Conservation (phyloP, 2,888 invertebrate species). For the Troglohyphantes excavatus region DNA sequence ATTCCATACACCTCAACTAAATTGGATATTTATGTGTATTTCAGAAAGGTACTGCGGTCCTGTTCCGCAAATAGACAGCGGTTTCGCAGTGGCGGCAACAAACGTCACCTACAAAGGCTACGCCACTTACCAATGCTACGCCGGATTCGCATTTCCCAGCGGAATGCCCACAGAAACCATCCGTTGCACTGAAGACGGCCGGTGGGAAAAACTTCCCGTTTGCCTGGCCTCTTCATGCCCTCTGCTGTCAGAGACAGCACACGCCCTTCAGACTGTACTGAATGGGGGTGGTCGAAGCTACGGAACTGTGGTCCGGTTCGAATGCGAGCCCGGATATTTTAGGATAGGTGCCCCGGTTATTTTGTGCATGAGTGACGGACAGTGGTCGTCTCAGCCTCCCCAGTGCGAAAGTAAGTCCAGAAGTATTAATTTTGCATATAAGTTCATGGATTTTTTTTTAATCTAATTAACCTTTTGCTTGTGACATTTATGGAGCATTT, state of each 20-base stretch:
- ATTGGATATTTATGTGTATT: slow-evolving; percentile 50
- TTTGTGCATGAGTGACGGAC: slow-evolving; percentile 96
- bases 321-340: slow-evolving; percentile 95
- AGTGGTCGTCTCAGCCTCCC: slow-evolving; percentile 96
- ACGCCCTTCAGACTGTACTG: slow-evolving; percentile 92
- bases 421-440: background rate
- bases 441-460: background rate
- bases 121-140: slow-evolving; percentile 98
- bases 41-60: slow-evolving; percentile 92
- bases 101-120: slow-evolving; percentile 96
- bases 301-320: slow-evolving; percentile 95
- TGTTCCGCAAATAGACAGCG: slow-evolving; percentile 98
- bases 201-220: slow-evolving; percentile 95
- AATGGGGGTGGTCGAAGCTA: slow-evolving; percentile 96
- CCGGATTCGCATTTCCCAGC: slow-evolving; percentile 93
- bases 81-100: slow-evolving; percentile 96
- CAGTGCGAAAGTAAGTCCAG: slow-evolving; percentile 88
- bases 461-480: background rate
- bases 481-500: background rate
- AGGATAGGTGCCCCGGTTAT: slow-evolving; percentile 92
- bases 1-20: too few relatives aligned
- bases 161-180: slow-evolving; percentile 93
- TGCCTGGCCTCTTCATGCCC: slow-evolving; percentile 96
- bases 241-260: slow-evolving; percentile 91
- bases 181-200: slow-evolving; percentile 93